phyloP scores from a whole-genome alignment of 2,888 invertebrate species.

The Zhengitettix transpicula region DNA sequence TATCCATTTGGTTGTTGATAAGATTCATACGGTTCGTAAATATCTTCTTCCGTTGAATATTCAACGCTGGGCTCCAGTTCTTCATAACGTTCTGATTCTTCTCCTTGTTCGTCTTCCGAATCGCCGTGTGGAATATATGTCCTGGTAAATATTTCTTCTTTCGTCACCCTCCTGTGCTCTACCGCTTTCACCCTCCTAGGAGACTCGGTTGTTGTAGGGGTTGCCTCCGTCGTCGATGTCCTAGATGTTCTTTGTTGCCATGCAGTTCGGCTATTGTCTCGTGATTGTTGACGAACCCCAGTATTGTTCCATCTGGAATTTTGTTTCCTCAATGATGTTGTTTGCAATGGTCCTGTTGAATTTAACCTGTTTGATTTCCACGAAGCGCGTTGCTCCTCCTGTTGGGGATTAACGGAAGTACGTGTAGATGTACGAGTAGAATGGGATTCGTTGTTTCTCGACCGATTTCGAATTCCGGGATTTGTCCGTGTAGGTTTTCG shows the following conservation, averaged over 20 bases:
- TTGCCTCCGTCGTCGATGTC: neutral
- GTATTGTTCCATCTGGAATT: neutral
- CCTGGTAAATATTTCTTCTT: conserved; percentile 18
- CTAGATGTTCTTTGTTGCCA: neutral
- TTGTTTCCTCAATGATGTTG: neutral
- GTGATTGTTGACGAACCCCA: neutral
- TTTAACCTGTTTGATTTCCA: neutral
- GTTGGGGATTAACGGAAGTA: neutral
- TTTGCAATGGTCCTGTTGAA: neutral
- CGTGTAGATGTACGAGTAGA: neutral
- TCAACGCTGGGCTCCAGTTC: neutral
- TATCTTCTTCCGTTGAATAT: conserved; percentile 3
- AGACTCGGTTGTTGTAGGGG: neutral
- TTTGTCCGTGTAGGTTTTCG: neutral
- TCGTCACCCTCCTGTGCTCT: conserved; percentile 18
- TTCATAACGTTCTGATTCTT: neutral
- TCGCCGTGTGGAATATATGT: conserved; percentile 15
- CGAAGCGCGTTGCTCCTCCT: neutral
- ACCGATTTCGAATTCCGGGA: neutral
- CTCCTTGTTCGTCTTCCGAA: conserved; percentile 5
- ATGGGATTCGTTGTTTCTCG: neutral
- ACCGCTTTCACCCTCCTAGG: conserved; percentile 8
- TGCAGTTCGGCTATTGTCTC: neutral
- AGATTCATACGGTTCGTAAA: conserved; percentile 2
- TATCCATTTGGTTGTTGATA: neutral